Conservation (phyloP, 1,140 invertebrate species). For the Cydia pomonella region DNA sequence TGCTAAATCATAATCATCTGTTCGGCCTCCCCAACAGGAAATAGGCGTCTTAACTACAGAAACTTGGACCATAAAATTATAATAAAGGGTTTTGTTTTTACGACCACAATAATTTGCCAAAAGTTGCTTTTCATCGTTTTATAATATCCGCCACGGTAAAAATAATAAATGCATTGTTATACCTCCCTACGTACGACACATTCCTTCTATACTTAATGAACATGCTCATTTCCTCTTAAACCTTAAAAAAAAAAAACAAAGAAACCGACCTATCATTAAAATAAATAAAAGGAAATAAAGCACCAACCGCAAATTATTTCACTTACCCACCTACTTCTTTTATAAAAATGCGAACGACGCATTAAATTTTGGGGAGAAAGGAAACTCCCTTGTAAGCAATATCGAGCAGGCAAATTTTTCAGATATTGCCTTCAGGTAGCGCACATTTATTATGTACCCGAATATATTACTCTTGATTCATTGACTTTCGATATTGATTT, state of each 20-base stretch:
- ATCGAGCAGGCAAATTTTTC: slow-evolving; percentile 80
- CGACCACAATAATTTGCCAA: slow-evolving; percentile 65
- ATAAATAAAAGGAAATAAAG: slow-evolving; percentile 80
- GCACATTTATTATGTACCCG: slow-evolving; percentile 81
- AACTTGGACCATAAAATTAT: slow-evolving; percentile 73
- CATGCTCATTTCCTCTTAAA: slow-evolving; percentile 60
- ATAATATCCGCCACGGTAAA: slow-evolving; percentile 55
- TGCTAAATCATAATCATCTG: slow-evolving; percentile 55
- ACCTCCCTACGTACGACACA: slow-evolving; percentile 64
- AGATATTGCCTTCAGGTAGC: slow-evolving; percentile 81
- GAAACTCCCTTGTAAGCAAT: slow-evolving; percentile 80
- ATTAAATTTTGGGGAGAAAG: slow-evolving; percentile 80
- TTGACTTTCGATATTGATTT: slow-evolving; percentile 81
- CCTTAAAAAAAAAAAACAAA: slow-evolving; percentile 63
- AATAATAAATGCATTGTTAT: slow-evolving; percentile 29
- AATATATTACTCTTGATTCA: slow-evolving; percentile 81
- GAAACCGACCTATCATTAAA: slow-evolving; percentile 76
- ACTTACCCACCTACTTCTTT: slow-evolving; percentile 79
- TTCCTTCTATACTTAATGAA: slow-evolving; percentile 53
- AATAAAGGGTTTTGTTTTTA: slow-evolving; percentile 76
- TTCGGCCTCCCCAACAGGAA: slow-evolving; percentile 54
- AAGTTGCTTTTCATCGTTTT: slow-evolving; percentile 65
- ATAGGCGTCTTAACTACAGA: slow-evolving; percentile 65
- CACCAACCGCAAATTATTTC: slow-evolving; percentile 77
- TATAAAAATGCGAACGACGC: slow-evolving; percentile 80